phyloP scores from a whole-genome alignment of 2,888 invertebrate genomes.

The Rambutsinella grinnellia region DNA sequence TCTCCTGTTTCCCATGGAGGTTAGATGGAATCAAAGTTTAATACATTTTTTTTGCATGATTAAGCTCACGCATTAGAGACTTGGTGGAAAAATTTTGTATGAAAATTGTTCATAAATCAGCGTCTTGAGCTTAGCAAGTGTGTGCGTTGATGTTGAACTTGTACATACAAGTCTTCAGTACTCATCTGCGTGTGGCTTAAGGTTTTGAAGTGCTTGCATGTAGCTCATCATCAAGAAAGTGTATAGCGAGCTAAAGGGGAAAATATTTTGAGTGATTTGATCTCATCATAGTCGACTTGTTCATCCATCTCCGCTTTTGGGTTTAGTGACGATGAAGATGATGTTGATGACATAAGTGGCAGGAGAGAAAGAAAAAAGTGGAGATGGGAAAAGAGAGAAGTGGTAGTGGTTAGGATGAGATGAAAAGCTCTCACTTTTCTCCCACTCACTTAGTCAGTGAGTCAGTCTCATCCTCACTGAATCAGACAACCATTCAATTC shows the following conservation, averaged over 20 bases:
- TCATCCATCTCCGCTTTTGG: not conserved
- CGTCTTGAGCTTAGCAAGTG: too few relatives aligned
- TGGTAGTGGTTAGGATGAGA: conserved; percentile 19
- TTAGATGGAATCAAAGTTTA: conserved; percentile 25
- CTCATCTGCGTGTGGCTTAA: not conserved
- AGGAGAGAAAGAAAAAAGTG: conserved; percentile 9
- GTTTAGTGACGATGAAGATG: conserved; percentile 27
- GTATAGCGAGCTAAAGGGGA: too few relatives aligned
- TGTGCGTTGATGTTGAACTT: too few relatives aligned
- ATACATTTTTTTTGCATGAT: conserved; percentile 35
- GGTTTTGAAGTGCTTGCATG: conserved; percentile 8
- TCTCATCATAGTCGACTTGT: conserved; percentile 27
- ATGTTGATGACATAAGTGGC: conserved; percentile 46
- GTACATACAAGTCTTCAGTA: not conserved
- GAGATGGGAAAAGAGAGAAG: conserved; percentile 7
- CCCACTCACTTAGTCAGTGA: conserved; percentile 40
- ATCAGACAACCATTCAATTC: conserved; percentile 45
- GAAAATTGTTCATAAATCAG: conserved; percentile 21
- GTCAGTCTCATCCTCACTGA: conserved; percentile 43
- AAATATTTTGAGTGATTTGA: conserved; percentile 40
- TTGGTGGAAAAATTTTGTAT: not conserved
- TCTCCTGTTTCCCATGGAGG: too few relatives aligned
- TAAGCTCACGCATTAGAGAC: conserved; percentile 14
- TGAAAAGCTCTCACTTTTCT: conserved; percentile 49
- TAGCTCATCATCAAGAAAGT: too few relatives aligned